Evolutionary conservation across 2,797 vertebrate species (phyloP).

Genomic region (Acrocephalus scirpaceus): DNA sequence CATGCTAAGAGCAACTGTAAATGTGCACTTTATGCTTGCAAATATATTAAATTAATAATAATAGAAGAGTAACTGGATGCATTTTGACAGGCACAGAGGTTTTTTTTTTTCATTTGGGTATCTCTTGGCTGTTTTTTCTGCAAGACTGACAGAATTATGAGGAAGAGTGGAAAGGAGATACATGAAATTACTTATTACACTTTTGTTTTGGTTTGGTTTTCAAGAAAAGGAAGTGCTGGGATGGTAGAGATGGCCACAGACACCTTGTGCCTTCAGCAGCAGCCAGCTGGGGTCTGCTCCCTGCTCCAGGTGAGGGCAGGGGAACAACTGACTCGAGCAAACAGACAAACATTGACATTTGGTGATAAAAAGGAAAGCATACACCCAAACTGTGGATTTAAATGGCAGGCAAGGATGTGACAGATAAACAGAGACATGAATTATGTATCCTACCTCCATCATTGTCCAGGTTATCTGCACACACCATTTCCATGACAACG

Average conservation of each 20-base stretch:
- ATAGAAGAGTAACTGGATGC: not conserved
- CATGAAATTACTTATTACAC: not conserved
- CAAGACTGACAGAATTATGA: not conserved
- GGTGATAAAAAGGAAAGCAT: not conserved
- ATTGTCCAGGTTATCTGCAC: conserved; percentile 94
- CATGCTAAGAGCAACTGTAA: not conserved
- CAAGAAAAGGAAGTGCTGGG: not conserved
- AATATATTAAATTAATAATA: not conserved
- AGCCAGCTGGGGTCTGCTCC: not conserved
- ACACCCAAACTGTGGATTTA: not conserved
- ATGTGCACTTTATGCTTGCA: not conserved
- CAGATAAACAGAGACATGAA: not conserved
- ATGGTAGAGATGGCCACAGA: not conserved
- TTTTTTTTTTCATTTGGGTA: not conserved
- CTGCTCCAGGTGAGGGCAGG: not conserved
- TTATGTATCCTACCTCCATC: conserved; percentile 87
- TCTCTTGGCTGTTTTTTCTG: not conserved
- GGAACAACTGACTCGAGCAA: not conserved
- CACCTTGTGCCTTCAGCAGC: not conserved
- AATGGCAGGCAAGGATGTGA: not conserved
- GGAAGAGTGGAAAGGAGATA: not conserved
- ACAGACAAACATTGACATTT: not conserved
- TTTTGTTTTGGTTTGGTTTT: not conserved
- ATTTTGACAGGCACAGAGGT: not conserved
- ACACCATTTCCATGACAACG: conserved; percentile 97